phyloP scores from a whole-genome alignment of 1,140 invertebrate genomes.

The Pogonus chalceus region DNA sequence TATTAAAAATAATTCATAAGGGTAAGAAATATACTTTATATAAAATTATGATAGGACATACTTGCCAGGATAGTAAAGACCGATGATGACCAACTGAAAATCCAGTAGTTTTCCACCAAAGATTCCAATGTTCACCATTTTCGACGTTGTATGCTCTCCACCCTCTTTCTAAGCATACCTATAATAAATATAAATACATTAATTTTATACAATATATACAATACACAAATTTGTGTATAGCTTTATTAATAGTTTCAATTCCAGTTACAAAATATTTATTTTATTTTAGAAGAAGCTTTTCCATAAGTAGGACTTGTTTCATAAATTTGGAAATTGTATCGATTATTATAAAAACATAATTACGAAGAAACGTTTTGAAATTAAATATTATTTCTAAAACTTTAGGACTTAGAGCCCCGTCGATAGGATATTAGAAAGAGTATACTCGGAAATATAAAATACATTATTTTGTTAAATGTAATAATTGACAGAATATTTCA shows the following conservation, averaged over 20 bases:
- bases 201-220: neutral
- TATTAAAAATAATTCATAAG: neutral
- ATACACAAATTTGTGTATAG: neutral
- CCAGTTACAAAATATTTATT: neutral
- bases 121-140: slow-evolving; percentile 63
- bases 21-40: slow-evolving; percentile 6
- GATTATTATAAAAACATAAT: too few species aligned
- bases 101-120: slow-evolving; percentile 71
- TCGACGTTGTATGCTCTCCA: slow-evolving; percentile 61
- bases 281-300: too few species aligned
- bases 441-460: too few species aligned
- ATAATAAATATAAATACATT: slow-evolving; percentile 9
- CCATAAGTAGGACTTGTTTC: too few species aligned
- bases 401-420: too few species aligned
- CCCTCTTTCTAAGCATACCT: slow-evolving; percentile 70
- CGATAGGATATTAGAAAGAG: too few species aligned
- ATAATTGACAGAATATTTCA: too few species aligned
- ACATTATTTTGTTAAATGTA: too few species aligned
- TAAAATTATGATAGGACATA: slow-evolving; percentile 30
- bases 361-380: too few species aligned
- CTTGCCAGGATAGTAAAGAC: slow-evolving; percentile 62
- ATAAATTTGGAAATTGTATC: too few species aligned
- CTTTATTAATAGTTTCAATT: neutral
- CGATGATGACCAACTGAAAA: slow-evolving; percentile 60
- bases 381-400: too few species aligned